Base-by-base conservation (phyloP, 2,797 vertebrate species). In the Decapterus maruadsi region DNA sequence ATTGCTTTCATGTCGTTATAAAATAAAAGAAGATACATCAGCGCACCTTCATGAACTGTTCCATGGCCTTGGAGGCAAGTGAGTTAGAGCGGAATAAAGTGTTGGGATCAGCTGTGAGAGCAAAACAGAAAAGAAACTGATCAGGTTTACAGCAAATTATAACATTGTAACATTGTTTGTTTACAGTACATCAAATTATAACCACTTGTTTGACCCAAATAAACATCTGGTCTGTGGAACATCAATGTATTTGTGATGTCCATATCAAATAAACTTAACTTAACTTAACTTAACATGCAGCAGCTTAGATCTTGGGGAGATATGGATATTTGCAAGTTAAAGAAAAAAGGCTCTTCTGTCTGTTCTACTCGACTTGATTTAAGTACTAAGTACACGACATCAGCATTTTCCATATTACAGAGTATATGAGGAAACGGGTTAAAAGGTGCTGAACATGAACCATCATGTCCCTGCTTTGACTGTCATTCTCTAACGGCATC, bases 21-120 rank as follows among this genome's bases (percentile, higher is more conserved):
- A 34, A 76, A 74, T 46, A 16, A 19, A 78, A 75, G 3, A 4
- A 26, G 6, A 67, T 26, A 64, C 8, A 4, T 56, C 16, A 36
- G 65, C 93, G 76, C 77, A 98, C 97, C 97, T 98, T 98, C 97
- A 99, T 96, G 85, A 98, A 98, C 75, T 98, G 97, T 60, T 99
- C 97, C 97, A 97, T 93, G 2, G 96, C 95, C 89, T 99, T 99
- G 75, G 97, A 98, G 22, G 97, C 96, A 86, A 98, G 92, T 0
- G 97, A 98, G 93, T 97, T 98, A 60, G 97, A 98, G 57, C 96
- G 95, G 89, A 98, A 98, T 67, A 98, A 94, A 12, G 96, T 98
- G 90, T 97, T 99, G 89, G 97, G 97, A 87, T 99, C 96, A 17
- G 88, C 97, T 99, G 84, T 57, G 64, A 87, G 59, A 78, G 59